Percentiles rank a stretch among this genome's conserved stretches.
Evolutionary conservation across 53 echinoderm and acorn worm species (phyloP).

Genomic region (Stichopus horrens): DNA sequence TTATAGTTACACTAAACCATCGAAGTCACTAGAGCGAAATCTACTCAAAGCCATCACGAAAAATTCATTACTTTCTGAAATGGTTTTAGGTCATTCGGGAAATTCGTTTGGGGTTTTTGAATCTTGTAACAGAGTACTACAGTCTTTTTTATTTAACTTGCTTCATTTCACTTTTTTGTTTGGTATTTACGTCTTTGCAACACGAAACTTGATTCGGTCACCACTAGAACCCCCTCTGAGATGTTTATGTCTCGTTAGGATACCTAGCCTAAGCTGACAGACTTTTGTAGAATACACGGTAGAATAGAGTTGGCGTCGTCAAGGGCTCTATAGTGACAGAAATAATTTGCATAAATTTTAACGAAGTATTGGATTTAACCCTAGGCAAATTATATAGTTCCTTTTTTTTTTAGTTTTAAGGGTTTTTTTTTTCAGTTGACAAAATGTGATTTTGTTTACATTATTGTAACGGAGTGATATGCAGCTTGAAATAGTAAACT

Average conservation of each 20-base stretch:
- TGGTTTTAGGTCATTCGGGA: constrained; percentile 27
- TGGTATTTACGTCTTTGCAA: not conserved
- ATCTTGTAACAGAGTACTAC: not conserved
- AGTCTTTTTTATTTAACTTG: not conserved
- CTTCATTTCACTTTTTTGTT: not conserved
- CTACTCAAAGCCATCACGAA: not conserved
- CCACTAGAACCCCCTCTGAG: not conserved
- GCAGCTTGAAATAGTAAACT: too few species aligned
- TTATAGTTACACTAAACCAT: not conserved
- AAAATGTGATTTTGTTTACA: too few species aligned
- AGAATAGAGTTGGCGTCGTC: constrained; percentile 11
- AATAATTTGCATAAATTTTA: constrained; percentile 29
- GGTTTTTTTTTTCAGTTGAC: too few species aligned
- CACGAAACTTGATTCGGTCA: not conserved
- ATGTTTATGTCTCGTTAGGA: constrained; percentile 17
- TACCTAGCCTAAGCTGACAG: constrained; percentile 4
- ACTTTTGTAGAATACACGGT: not conserved
- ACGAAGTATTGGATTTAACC: constrained; percentile 18
- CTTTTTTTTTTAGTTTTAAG: too few species aligned
- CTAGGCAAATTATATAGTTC: not conserved
- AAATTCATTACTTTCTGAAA: constrained; percentile 22
- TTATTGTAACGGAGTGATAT: too few species aligned
- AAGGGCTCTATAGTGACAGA: constrained; percentile 14
- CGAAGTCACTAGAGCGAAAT: not conserved
- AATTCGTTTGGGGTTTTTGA: not conserved